Conservation (phyloP, 1,140 invertebrate genomes). For the Zaprionus tsacasi region DNA sequence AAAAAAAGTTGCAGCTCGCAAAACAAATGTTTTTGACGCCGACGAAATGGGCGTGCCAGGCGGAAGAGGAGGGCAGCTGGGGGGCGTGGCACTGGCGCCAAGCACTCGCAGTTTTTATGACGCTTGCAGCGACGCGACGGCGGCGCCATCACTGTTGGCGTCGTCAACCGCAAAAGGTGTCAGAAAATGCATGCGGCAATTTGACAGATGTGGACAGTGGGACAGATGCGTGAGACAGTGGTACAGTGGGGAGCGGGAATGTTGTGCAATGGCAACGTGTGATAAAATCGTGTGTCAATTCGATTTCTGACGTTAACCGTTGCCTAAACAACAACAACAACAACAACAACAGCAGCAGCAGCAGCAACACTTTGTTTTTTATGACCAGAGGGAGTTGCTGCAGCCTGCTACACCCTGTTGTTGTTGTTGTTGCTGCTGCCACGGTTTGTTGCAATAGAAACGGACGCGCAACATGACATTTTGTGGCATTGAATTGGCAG, state of each 20-base stretch:
- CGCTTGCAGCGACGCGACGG: slow-evolving; percentile 47
- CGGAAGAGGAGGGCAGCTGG: neutral
- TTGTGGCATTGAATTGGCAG: slow-evolving; percentile 77
- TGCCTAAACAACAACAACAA: slow-evolving; percentile 75
- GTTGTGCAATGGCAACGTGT: slow-evolving; percentile 34
- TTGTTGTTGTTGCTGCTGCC: slow-evolving; percentile 25
- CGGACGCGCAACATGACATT: slow-evolving; percentile 76
- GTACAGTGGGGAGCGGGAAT: slow-evolving; percentile 26
- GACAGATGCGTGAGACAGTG: neutral
- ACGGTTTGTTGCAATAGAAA: slow-evolving; percentile 69
- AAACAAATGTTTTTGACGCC: slow-evolving; percentile 56
- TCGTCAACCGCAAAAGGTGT: slow-evolving; percentile 72
- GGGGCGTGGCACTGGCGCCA: slow-evolving; percentile 56
- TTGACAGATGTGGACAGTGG: slow-evolving; percentile 65
- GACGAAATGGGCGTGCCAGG: neutral
- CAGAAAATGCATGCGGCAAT: slow-evolving; percentile 57
- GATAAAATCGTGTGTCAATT: slow-evolving; percentile 81
- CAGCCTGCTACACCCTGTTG: neutral
- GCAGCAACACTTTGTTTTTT: slow-evolving; percentile 36
- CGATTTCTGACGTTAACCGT: slow-evolving; percentile 78
- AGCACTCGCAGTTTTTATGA: slow-evolving; percentile 64
- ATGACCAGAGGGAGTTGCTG: slow-evolving; percentile 14
- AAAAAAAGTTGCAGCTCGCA: slow-evolving; percentile 22
- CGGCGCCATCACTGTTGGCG: slow-evolving; percentile 3
- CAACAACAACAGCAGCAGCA: slow-evolving; percentile 13